Conservation (phyloP, 2,113 vertebrate species). For the Leptobrachium ailaonicum region DNA sequence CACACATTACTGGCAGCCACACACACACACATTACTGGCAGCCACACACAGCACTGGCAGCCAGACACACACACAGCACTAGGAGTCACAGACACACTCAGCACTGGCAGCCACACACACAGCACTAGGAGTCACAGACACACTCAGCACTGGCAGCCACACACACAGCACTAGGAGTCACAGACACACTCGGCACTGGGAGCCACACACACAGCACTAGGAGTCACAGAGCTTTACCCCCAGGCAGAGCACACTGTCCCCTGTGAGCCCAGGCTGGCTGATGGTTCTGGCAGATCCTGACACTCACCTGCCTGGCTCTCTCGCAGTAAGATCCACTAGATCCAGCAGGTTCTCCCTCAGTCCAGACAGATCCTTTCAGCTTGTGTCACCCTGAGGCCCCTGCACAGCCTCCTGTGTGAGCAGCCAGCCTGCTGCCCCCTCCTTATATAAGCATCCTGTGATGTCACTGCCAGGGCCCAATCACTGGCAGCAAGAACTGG, state of each 20-base stretch:
- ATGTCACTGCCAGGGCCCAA: constrained; percentile 23
- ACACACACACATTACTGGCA: too few species aligned
- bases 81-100: too few species aligned
- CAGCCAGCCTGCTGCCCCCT: not conserved
- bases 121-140: too few species aligned
- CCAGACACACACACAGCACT: too few species aligned
- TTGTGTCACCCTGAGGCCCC: not conserved
- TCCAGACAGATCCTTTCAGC: not conserved
- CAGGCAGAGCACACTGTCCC: not conserved
- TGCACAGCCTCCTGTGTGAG: not conserved
- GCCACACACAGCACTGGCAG: too few species aligned
- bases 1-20: too few species aligned
- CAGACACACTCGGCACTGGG: too few species aligned
- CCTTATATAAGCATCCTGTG: constrained; percentile 33
- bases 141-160: too few species aligned
- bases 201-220: too few species aligned
- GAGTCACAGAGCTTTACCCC: too few species aligned
- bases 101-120: too few species aligned
- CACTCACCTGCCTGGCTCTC: not conserved
- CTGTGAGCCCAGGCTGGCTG: not conserved
- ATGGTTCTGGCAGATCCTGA: not conserved
- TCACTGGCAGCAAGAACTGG: constrained; percentile 20
- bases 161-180: too few species aligned
- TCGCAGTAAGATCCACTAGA: constrained; percentile 32
- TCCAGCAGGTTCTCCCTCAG: not conserved